These are phyloP conservation scores for Cylloceria caligata DNA, from an alignment of 2,888 invertebrate species.

Conservation along the genomic window DNA sequence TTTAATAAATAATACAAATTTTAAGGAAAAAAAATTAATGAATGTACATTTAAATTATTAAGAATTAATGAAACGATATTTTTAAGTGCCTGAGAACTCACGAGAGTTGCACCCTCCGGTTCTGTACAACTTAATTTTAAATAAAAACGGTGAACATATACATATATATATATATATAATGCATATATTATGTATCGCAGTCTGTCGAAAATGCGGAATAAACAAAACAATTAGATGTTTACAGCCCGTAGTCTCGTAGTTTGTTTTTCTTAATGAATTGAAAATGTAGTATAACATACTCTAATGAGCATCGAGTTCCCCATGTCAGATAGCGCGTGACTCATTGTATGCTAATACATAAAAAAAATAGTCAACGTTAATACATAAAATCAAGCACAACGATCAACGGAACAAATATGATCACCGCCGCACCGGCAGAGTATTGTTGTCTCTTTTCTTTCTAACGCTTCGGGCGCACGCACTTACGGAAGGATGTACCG, in stretches of 20 bases:
- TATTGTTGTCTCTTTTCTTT: conserved; percentile 15
- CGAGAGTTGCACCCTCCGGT: conserved; percentile 29
- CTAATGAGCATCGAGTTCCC: conserved; percentile 63
- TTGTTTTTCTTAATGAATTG: conserved; percentile 46
- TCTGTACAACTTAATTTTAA: conserved; percentile 37
- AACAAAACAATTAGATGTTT: conserved; percentile 50
- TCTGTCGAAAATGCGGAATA: conserved; percentile 40
- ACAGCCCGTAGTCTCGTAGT: conserved; percentile 30
- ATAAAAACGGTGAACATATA: conserved; percentile 17
- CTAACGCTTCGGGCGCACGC: conserved; percentile 29
- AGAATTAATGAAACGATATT: conserved; percentile 43
- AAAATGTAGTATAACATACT: conserved; percentile 48
- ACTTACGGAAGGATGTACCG: conserved; percentile 30
- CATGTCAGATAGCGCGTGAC: conserved; percentile 62
- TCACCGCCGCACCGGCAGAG: conserved; percentile 25
- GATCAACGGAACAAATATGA: conserved; percentile 51
- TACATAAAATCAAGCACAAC: conserved; percentile 50
- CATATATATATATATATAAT: conserved; percentile 33
- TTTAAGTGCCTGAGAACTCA: conserved; percentile 51
- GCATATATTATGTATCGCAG: conserved; percentile 52
- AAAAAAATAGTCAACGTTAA: too few species aligned
- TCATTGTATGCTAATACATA: conserved; percentile 64
- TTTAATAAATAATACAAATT: conserved; percentile 41
- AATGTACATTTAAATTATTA: conserved; percentile 39
- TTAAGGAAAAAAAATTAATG: conserved; percentile 11